phyloP scores from a whole-genome alignment of 1,140 invertebrate genomes.

The Mya arenaria region DNA sequence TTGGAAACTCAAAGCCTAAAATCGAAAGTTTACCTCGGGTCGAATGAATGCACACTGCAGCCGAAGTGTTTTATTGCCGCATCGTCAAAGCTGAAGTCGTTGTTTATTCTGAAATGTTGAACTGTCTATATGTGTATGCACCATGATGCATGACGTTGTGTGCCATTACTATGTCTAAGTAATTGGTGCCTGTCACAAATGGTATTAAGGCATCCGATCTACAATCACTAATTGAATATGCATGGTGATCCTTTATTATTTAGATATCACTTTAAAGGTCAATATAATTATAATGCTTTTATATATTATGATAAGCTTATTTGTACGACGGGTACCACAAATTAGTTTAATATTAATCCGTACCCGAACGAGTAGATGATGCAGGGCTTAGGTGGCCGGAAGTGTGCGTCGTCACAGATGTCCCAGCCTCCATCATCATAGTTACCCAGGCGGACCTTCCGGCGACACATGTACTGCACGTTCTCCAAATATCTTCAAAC shows the following conservation, averaged over 20 bases:
- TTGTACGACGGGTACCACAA: neutral
- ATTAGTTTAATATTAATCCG: neutral
- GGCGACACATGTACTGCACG: no score
- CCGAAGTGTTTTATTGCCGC: conserved; percentile 42
- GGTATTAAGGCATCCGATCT: neutral
- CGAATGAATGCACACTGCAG: conserved; percentile 59
- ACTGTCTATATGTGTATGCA: neutral
- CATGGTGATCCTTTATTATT: neutral
- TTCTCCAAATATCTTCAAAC: no score
- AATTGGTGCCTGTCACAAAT: neutral
- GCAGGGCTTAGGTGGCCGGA: conserved; percentile 57
- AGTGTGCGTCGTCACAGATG: conserved; percentile 69
- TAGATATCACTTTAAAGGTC: neutral
- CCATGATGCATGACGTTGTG: neutral
- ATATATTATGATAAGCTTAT: neutral
- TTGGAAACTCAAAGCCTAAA: no score
- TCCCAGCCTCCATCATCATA: conserved; percentile 73
- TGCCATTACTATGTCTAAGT: neutral
- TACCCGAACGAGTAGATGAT: conserved; percentile 73
- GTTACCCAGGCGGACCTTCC: conserved; percentile 67
- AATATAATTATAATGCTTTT: neutral
- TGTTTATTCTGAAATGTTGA: conserved; percentile 54
- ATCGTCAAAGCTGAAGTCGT: conserved; percentile 64
- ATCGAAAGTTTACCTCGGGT: conserved; percentile 53
- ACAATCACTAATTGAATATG: neutral